These are phyloP conservation scores for Diabrotica balteata DNA, from an alignment of 2,888 invertebrate genomes.

Conservation along the genomic window DNA sequence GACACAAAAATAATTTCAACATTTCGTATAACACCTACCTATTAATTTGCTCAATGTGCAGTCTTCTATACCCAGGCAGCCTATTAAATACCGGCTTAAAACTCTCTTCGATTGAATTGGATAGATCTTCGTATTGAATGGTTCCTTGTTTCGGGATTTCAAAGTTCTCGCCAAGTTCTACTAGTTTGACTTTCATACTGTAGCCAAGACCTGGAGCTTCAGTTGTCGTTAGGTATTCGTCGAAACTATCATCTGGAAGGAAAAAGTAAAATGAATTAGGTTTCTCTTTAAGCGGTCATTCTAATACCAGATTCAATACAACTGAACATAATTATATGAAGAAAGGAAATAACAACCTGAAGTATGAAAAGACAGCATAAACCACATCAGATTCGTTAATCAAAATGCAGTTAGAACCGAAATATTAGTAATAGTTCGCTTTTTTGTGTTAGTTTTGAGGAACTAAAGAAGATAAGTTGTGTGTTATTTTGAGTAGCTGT, in stretches of 20 bases:
- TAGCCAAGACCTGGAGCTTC: slow-evolving; percentile 74
- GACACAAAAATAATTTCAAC: too few relatives aligned
- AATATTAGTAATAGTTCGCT: too few relatives aligned
- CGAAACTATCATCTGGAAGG: slow-evolving; percentile 63
- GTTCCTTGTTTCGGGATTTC: slow-evolving; percentile 76
- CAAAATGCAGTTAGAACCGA: too few relatives aligned
- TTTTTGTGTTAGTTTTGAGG: too few relatives aligned
- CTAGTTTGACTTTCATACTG: slow-evolving; percentile 75
- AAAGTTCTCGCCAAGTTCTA: slow-evolving; percentile 80
- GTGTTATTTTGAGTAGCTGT: too few relatives aligned
- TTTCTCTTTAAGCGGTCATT: too few relatives aligned
- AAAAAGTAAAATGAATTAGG: not conserved
- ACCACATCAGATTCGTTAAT: too few relatives aligned
- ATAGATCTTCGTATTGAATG: slow-evolving; percentile 75
- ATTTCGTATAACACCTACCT: slow-evolving; percentile 60
- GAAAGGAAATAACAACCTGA: too few relatives aligned
- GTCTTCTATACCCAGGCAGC: slow-evolving; percentile 75
- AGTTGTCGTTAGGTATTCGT: slow-evolving; percentile 64
- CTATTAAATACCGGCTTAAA: slow-evolving; percentile 68
- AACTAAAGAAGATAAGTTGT: too few relatives aligned
- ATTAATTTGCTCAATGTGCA: slow-evolving; percentile 74
- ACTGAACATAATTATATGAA: too few relatives aligned
- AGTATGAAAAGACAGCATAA: too few relatives aligned
- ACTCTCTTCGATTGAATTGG: slow-evolving; percentile 70
- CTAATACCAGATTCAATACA: too few relatives aligned